Base-by-base conservation (phyloP, 2,888 invertebrate genomes). In the Sepioteuthis lessoniana region DNA sequence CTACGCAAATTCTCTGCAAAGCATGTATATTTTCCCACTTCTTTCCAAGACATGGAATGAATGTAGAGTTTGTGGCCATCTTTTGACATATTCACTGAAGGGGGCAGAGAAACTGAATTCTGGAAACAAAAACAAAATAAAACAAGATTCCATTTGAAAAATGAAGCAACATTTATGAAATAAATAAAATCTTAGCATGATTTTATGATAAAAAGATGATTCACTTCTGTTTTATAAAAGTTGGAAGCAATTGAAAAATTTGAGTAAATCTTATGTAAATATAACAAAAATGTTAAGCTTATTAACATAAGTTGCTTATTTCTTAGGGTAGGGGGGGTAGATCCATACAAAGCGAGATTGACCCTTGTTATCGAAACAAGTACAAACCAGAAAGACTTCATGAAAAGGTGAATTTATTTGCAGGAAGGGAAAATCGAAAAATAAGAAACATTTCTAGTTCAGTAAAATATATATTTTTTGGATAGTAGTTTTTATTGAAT, bases 1-100 rank as follows among this genome's bases (percentile, higher is more conserved):
- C 96, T 96, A 21, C 95, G 95, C 8, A 93, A 92, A 94, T 96
- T 96, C 19, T 94, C 93, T 21, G 96, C 96, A 25, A 95, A 94
- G 95, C 97, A 97, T 1, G 95, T 95, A 94, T 96, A 97, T 31
- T 94, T 90, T 8, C 97, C 97, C 1, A 96, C 95, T 94, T 96
- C 95, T 35, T 94, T 93, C 96, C 96, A 96, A 90, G 94, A 94
- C 25, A 96, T 94, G 0, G 94, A 92, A 1, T 94, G 47, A 46
- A 96, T 94, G n/a, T 94, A 93, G 28, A 96, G 90, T 19, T 91
- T 94, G 76, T 95, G 94, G 38, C 94, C 93, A 93, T 95, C 94
- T 31, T 94, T 94, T 10, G 95, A 95, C 60, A 95, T 93, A 19
- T 95, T 94, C 5, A 95, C 94, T 13, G 95, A 95, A 35, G 94